Base-by-base conservation (phyloP, 2,888 invertebrate species). In the Scrobipalpa atriplicella region DNA sequence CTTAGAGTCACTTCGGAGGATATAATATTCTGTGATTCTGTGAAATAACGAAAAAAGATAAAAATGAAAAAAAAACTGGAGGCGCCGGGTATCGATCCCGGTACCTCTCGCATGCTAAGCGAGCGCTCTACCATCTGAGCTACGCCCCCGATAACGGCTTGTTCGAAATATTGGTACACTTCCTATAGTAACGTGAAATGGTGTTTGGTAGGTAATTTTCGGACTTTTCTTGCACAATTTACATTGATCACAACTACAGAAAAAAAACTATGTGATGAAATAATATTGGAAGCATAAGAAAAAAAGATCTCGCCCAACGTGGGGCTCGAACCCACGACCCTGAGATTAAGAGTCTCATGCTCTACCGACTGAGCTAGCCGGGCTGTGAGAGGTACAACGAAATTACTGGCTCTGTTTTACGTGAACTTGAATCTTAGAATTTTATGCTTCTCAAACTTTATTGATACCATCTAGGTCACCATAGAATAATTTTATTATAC, bases 271-370 rank as follows among this genome's bases (percentile, higher is more conserved):
- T n/a, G n/a, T n/a, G n/a, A n/a, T n/a, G n/a, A n/a, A n/a, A n/a
- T n/a, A n/a, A n/a, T n/a, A n/a, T n/a, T n/a, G n/a, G n/a, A n/a
- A n/a, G n/a, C n/a, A n/a, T n/a, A n/a, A n/a, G n/a, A 21, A 11
- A 1, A 56, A 56, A 52, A 39, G 0, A 64, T 18, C 58, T 71
- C 87, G 87, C 87, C 87, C 87, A 87, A 87, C 86, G 87, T 87
- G 87, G 87, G 88, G 86, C 86, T 87, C 86, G 87, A 88, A 93
- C 93, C 93, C 93, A 93, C 93, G 93, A 94, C 94, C 94, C 93
- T 93, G 93, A 93, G 94, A 93, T 93, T 94, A 94, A 94, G 94
- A 94, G 94, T 94, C 94, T 93, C 93, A 93, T 93, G 91, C 91
- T 92, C 91, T 91, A 90, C 90, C 91, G 93, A 93, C 93, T 93